Base-by-base conservation (phyloP, 2,888 invertebrate genomes). In the Lingula anatina region DNA sequence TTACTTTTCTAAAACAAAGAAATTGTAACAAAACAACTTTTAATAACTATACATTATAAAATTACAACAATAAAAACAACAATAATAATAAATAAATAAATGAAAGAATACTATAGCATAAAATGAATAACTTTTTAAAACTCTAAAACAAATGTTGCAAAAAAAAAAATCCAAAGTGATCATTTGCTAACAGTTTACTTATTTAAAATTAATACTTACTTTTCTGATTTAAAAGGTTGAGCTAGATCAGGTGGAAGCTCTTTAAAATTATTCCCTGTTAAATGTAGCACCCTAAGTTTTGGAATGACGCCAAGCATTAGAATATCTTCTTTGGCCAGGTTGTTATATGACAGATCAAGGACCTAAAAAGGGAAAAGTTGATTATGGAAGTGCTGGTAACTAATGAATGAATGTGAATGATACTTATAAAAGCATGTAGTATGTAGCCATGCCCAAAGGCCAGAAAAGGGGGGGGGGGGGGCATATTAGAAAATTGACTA, bases 301-400 rank as follows among this genome's bases (percentile, higher is more conserved):
- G 61, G 54, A 26, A 76, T 49, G 1, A 68, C 54, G 5, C 76
- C 75, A 0, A 76, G 51, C 2, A 63, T 60, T 40, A 73, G 56
- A 1, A 76, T 50, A 47, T 75, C 74, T 12, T 71, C 68, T 23
- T 64, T 64, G 15, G 70, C 66, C 7, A 76, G 55, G 52, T 74
- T 74, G 57, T 76, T 76, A 61, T 70, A 76, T 5, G 76, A 76
- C 20, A 76, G 46, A 54, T 76, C 75, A 31, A 76, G 51, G 37
- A 71, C 63, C 75, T 75, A 57, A 12, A 60, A 57, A 45, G 50
- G 12, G 27, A 47, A 5, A 24, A 42, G 31, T 5, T 15, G 9
- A 39, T 39, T 39, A 23, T 40, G 12, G 12, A 9, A 40, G 40
- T 9, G 15, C 15, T n/a, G n/a, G n/a, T n/a, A n/a, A n/a, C n/a